phyloP scores from a whole-genome alignment of 2,797 vertebrate species.

The Neosilurus mollespiculum region DNA sequence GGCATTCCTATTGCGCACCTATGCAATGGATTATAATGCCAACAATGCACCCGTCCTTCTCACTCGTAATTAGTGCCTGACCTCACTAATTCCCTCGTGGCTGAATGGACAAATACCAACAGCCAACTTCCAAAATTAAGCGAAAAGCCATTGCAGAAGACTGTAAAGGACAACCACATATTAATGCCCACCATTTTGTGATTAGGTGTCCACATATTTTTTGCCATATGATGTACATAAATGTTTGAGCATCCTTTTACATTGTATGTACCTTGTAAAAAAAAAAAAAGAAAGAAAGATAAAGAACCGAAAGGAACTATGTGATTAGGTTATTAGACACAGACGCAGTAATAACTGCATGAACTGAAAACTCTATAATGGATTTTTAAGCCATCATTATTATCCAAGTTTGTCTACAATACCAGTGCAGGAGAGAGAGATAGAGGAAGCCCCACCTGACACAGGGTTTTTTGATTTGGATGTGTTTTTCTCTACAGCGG shows the following conservation, averaged over 20 bases:
- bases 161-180: not conserved
- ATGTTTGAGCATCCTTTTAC: not conserved
- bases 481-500: constrained; percentile 61
- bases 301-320: not conserved
- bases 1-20: not conserved
- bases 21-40: not conserved
- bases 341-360: constrained; percentile 13
- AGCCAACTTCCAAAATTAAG: not conserved
- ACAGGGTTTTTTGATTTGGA: constrained; percentile 19
- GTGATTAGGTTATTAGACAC: not conserved
- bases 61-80: not conserved
- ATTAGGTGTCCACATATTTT: not conserved
- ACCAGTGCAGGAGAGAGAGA: constrained; percentile 19
- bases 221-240: not conserved
- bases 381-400: not conserved
- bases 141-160: not conserved
- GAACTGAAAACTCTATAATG: not conserved
- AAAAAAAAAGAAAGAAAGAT: not conserved
- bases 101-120: not conserved
- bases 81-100: not conserved
- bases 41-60: not conserved
- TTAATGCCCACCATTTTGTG: not conserved
- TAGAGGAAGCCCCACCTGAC: not conserved
- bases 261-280: not conserved
- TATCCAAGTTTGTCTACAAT: constrained; percentile 11